Base-by-base conservation (phyloP, 2,797 vertebrate species). In the Leuciscus waleckii region DNA sequence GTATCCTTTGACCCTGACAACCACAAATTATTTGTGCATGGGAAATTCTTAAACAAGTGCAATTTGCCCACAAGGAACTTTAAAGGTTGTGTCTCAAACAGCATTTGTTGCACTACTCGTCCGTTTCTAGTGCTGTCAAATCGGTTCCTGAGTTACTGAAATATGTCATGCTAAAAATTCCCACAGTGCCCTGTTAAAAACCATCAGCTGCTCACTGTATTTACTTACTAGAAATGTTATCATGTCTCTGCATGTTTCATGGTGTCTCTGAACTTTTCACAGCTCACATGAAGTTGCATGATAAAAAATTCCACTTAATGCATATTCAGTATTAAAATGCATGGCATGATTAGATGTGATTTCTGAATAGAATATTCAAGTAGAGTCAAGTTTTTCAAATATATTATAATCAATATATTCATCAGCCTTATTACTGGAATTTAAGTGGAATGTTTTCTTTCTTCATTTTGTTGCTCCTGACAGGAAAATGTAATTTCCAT, bases 41-140 rank as follows among this genome's bases (percentile, higher is more conserved):
- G 4, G 19, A 8, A 16, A 7, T 29, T 63, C 3, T 75, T 14
- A 75, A 73, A 49, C 8, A 32, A n/a, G 11, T 58, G 35, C 51
- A n/a, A 3, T 39, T 77, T 39, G 39, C 39, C 32, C 51, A 56
- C 51, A n/a, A 39, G 23, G 35, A 39, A 37, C 8, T 61, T 41
- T 78, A n/a, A 78, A n/a, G 23, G 56, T 19, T 78, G 23, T 19
- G 37, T 43, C 73, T 54, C 23, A 41, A 78, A 19, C 23, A 43
- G 37, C n/a, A 78, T 63, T 78, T 79, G 61, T 13, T 67, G 41
- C 26, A 32, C 58, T 46, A 13, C 76, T 67, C 85, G 86, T 77
- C 84, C 89, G 80, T 69, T 81, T 88, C 23, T 54, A 39, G 23
- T 79, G 26, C 78, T 67, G 78, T 68, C 67, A 37, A 16, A 19